These are phyloP conservation scores for Brachionus koreanus DNA, from an alignment of 1,140 invertebrate species.

Conservation along the genomic window DNA sequence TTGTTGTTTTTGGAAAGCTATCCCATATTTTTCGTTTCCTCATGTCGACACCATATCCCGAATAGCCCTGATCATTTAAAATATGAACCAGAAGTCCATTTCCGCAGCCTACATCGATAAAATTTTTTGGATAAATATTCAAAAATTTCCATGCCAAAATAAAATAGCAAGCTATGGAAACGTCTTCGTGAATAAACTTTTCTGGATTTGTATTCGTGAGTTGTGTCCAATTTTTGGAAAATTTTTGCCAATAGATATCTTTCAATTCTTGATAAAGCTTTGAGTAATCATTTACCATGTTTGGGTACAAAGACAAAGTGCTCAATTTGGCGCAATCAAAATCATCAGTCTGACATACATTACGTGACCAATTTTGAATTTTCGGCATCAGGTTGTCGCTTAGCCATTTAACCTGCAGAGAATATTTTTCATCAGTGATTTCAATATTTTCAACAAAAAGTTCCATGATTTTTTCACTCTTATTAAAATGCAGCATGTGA, in stretches of 20 bases:
- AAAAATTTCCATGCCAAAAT: constrained; percentile 60
- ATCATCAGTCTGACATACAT: background rate
- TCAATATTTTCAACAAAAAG: background rate
- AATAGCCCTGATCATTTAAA: constrained; percentile 71
- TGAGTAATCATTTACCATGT: constrained; percentile 66
- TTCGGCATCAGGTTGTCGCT: constrained; percentile 26
- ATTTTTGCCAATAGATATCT: constrained; percentile 69
- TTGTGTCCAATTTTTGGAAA: constrained; percentile 76
- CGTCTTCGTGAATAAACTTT: constrained; percentile 93
- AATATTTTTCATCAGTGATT: background rate
- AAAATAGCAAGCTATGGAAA: constrained; percentile 88
- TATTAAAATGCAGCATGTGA: constrained; percentile 1
- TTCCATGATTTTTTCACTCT: background rate
- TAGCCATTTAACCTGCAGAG: constrained; percentile 19
- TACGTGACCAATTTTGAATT: background rate
- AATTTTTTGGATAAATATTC: constrained; percentile 62
- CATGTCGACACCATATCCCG: constrained; percentile 84
- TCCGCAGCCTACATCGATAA: constrained; percentile 91
- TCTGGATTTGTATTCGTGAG: constrained; percentile 73
- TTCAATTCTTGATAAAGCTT: constrained; percentile 72
- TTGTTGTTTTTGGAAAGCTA: background rate
- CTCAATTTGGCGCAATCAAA: constrained; percentile 12
- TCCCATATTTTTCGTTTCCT: constrained; percentile 81
- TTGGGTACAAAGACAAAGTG: background rate
- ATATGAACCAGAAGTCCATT: constrained; percentile 91